A percentile compares a stretch with the other conserved stretches of the same genome.
phyloP scores from a whole-genome alignment of 2,797 vertebrate genomes.

The Semaprochilodus insignis region DNA sequence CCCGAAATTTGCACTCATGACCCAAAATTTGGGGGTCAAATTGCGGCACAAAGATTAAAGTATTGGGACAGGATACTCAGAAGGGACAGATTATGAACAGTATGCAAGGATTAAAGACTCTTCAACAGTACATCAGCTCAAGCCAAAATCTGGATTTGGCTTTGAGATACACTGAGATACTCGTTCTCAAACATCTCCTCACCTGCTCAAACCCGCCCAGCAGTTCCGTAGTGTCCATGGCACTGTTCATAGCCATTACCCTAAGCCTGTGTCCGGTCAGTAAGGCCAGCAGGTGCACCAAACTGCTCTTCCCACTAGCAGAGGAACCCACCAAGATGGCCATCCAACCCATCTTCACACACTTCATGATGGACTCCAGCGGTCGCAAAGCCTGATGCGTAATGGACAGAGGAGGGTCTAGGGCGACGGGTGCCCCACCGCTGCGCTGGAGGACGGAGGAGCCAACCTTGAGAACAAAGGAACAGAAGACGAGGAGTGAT shows the following conservation, averaged over 20 bases:
- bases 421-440: slow-evolving; percentile 75
- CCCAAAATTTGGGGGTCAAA: too few relatives aligned
- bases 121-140: too few relatives aligned
- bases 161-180: too few relatives aligned
- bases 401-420: slow-evolving; percentile 83
- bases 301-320: slow-evolving; percentile 91
- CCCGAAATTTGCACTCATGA: too few relatives aligned
- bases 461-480: slow-evolving; percentile 80
- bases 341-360: slow-evolving; percentile 97
- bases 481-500: not conserved
- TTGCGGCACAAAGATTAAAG: too few relatives aligned
- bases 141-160: too few relatives aligned
- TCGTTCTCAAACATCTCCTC: not conserved
- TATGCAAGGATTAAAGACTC: too few relatives aligned
- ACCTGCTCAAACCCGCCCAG: slow-evolving; percentile 98
- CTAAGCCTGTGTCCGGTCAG: slow-evolving; percentile 89
- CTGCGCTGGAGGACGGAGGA: slow-evolving; percentile 91
- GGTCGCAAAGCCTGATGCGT: slow-evolving; percentile 89
- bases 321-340: slow-evolving; percentile 92
- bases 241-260: slow-evolving; percentile 96
- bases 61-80: too few relatives aligned
- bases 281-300: slow-evolving; percentile 90
- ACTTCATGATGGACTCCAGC: slow-evolving; percentile 95
- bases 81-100: too few relatives aligned
- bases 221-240: slow-evolving; percentile 96